These are phyloP conservation scores for Diprion similis DNA, from an alignment of 1,140 invertebrate species.

Conservation along the genomic window DNA sequence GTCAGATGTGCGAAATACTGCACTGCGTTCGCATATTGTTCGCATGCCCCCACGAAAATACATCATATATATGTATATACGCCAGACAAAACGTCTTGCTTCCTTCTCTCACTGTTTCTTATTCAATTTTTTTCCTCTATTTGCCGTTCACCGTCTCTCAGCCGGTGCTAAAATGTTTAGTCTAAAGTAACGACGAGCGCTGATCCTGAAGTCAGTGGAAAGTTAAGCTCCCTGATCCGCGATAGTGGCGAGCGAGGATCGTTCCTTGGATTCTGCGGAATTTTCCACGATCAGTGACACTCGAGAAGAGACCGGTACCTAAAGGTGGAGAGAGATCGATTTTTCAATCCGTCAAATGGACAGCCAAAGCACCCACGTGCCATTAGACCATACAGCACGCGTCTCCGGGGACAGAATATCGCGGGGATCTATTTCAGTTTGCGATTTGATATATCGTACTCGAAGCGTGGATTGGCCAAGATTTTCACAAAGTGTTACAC, in stretches of 20 bases:
- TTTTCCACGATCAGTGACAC: too few relatives aligned
- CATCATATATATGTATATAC: not conserved
- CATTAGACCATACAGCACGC: too few relatives aligned
- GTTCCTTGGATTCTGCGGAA: too few relatives aligned
- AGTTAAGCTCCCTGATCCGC: too few relatives aligned
- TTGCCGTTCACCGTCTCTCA: not conserved
- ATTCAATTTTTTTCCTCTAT: too few relatives aligned
- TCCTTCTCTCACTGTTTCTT: not conserved
- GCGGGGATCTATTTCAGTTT: not conserved
- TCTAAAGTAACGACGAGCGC: not conserved
- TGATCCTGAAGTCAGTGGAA: not conserved
- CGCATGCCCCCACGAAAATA: not conserved
- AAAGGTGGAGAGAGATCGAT: too few relatives aligned
- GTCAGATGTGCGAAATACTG: not conserved
- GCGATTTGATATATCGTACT: not conserved
- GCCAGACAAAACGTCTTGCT: too few relatives aligned
- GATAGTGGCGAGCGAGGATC: too few relatives aligned
- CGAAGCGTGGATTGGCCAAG: not conserved
- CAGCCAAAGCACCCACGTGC: too few relatives aligned
- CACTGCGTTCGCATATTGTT: not conserved
- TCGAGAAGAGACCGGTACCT: too few relatives aligned
- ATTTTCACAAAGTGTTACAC: slow-evolving; percentile 7
- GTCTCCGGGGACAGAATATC: not conserved
- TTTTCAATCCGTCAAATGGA: too few relatives aligned
- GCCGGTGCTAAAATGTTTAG: not conserved